Evolutionary conservation across 2,888 invertebrate species (phyloP).

Genomic region (Lasioglossum vierecki): DNA sequence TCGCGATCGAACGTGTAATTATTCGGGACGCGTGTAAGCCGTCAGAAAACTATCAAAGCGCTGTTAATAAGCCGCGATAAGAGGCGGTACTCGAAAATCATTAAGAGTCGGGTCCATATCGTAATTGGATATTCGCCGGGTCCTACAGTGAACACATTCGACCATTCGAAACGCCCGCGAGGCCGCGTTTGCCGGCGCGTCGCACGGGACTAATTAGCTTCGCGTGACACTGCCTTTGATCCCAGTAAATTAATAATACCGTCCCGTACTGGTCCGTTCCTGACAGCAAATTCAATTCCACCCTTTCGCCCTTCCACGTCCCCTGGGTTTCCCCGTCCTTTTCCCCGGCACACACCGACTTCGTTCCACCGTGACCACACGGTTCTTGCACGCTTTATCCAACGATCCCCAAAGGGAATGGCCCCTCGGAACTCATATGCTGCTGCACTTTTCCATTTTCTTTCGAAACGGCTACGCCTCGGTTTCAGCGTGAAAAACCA

Average conservation of each 20-base stretch:
- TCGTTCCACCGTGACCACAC: not conserved
- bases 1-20: not conserved
- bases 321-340: not conserved
- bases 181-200: constrained; percentile 38
- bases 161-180: constrained; percentile 33
- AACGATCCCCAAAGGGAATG: constrained; percentile 22
- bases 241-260: constrained; percentile 71
- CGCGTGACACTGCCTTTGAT: constrained; percentile 69
- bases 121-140: constrained; percentile 57
- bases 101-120: constrained; percentile 29
- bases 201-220: constrained; percentile 67
- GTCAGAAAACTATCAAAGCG: not conserved
- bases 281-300: constrained; percentile 58
- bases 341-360: not conserved
- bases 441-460: constrained; percentile 36
- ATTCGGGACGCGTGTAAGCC: not conserved
- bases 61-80: not conserved
- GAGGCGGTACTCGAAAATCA: constrained; percentile 29
- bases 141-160: constrained; percentile 50
- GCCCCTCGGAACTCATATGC: not conserved
- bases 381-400: constrained; percentile 33
- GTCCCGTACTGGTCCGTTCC: constrained; percentile 30
- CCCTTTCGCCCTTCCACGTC: constrained; percentile 15
- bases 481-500: constrained; percentile 24
- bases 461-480: not conserved